phyloP scores from a whole-genome alignment of 2,113 vertebrate genomes.

The Egretta garzetta region DNA sequence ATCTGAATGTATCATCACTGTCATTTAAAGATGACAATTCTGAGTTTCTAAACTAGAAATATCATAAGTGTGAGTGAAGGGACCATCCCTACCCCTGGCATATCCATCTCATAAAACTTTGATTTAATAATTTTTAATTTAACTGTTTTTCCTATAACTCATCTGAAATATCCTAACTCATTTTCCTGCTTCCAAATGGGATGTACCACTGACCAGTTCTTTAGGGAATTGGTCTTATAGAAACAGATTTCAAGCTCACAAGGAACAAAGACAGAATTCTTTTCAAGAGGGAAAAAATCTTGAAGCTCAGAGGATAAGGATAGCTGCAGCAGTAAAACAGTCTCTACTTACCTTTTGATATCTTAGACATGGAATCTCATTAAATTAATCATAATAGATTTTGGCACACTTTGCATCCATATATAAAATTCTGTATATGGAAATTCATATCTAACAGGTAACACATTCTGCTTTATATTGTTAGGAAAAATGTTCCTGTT shows the following conservation, averaged over 20 bases:
- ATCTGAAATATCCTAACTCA: not conserved
- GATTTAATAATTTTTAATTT: not conserved
- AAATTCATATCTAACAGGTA: not conserved
- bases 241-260: not conserved
- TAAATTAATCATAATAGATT: not conserved
- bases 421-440: not conserved
- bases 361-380: not conserved
- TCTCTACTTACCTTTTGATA: not conserved
- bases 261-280: not conserved
- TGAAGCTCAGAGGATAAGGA: not conserved
- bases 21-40: not conserved
- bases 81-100: not conserved
- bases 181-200: not conserved
- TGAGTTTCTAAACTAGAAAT: not conserved
- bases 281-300: not conserved
- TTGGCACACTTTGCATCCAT: not conserved
- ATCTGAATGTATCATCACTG: not conserved
- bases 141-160: not conserved
- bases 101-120: not conserved
- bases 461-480: not conserved
- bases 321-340: not conserved
- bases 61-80: not conserved
- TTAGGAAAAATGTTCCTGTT: not conserved
- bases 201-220: not conserved
- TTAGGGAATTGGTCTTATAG: not conserved